A percentile compares a stretch with the other conserved stretches of the same genome.
These are phyloP conservation scores for Heliconius ismenius DNA, from an alignment of 2,888 invertebrate genomes.

Conservation along the genomic window DNA sequence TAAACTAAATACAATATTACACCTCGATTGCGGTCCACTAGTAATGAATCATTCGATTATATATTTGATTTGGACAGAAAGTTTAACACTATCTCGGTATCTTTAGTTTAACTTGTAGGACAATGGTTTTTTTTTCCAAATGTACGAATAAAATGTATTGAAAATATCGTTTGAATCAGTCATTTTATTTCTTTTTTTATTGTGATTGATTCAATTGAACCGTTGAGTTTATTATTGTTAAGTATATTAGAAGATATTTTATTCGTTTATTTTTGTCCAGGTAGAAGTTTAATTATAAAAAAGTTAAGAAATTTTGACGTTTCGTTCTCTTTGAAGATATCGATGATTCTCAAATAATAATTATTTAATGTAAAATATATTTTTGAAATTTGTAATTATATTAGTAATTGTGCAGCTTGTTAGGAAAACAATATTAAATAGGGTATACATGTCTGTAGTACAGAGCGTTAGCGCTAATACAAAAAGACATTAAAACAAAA, in stretches of 20 bases:
- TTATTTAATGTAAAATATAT: too few species aligned
- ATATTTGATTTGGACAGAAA: constrained; percentile 29
- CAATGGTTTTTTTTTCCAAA: constrained; percentile 19
- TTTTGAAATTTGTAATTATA: too few species aligned
- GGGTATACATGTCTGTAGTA: too few species aligned
- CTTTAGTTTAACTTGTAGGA: constrained; percentile 21
- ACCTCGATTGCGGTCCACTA: constrained; percentile 7
- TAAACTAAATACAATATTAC: constrained; percentile 27
- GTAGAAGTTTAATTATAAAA: too few species aligned
- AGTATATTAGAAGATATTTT: too few species aligned
- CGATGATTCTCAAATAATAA: too few species aligned
- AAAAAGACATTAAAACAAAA: not conserved
- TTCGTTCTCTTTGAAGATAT: too few species aligned
- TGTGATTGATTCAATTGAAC: not conserved
- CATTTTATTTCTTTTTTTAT: not conserved
- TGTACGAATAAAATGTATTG: not conserved
- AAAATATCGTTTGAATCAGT: not conserved
- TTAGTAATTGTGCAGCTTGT: too few species aligned
- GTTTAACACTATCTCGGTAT: constrained; percentile 12
- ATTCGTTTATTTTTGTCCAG: too few species aligned
- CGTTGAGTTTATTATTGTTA: not conserved
- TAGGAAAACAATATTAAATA: not conserved
- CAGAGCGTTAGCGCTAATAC: not conserved
- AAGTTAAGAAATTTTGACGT: too few species aligned
- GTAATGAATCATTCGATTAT: constrained; percentile 35